Conservation (phyloP, 2,888 invertebrate species). For the Lasius platythorax region DNA sequence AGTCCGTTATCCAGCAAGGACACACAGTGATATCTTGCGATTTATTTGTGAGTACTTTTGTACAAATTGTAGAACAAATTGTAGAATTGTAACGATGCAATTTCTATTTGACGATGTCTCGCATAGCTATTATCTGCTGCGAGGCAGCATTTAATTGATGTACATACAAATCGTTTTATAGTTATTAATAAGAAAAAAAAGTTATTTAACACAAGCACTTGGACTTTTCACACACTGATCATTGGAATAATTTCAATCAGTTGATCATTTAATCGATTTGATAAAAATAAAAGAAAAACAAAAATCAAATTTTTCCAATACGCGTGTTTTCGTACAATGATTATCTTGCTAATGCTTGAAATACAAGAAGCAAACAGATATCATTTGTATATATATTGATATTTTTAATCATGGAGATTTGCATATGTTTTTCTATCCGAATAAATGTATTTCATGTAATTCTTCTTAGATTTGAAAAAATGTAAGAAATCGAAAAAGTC, state of each 20-base stretch:
- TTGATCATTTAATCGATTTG: constrained; percentile 19
- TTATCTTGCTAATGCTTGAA: constrained; percentile 19
- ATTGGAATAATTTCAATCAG: background rate
- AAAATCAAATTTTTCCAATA: constrained; percentile 36
- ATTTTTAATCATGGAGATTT: constrained; percentile 46
- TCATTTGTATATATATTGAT: constrained; percentile 42
- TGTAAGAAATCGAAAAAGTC: constrained; percentile 18
- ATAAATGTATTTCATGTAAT: constrained; percentile 46
- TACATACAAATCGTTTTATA: constrained; percentile 82
- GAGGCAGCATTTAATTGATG: constrained; percentile 77
- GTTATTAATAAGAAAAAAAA: constrained; percentile 79
- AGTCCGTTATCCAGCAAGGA: constrained; percentile 63
- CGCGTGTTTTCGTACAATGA: constrained; percentile 39
- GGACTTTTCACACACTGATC: constrained; percentile 53
- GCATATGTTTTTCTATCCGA: constrained; percentile 48
- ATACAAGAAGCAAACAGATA: constrained; percentile 15
- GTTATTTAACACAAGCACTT: constrained; percentile 78
- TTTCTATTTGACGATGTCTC: constrained; percentile 58
- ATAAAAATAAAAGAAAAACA: background rate
- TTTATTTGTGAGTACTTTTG: constrained; percentile 72
- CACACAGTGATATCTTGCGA: constrained; percentile 58
- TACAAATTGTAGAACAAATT: constrained; percentile 72
- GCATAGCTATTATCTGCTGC: constrained; percentile 56
- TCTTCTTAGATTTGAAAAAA: constrained; percentile 38
- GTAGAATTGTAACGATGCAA: constrained; percentile 59